Evolutionary conservation across 2,113 vertebrate species (phyloP), one percentile per base, ranked within the genome.

Genomic region (Tenrec ecaudatus): DNA sequence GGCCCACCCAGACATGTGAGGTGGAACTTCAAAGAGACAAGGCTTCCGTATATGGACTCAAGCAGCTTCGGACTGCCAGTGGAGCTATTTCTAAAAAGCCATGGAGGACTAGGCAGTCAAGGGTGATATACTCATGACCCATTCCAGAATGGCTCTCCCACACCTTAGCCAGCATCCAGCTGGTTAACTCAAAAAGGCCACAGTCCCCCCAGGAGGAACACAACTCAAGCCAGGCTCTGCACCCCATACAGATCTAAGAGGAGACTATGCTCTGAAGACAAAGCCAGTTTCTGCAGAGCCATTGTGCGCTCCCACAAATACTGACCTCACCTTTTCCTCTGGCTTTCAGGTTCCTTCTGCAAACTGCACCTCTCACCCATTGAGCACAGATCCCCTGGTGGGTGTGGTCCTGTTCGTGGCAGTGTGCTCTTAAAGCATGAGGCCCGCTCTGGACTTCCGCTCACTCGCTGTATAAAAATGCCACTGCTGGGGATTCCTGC

Each of bases 301-400:
- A 36, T 0, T 57, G 69, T 33, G 40, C 85, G 11, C 38, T 60
- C 58, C 6, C 7, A 27, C 47, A 89, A 92, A 85, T 80, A 68
- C 73, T 60, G 78, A 76, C 40, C 79, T 91, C 33, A 40, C 86
- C 36, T 82, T 78, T 96, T 88, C 29, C 27, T 92, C 90, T 94
- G 75, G 33, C 9, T 81, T 89, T 83, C 23, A 66, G 73, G 29
- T 86, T 90, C 73, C 95, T 96, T 95, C 94, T 94, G 92, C 86
- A 93, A 77, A 95, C 25, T 53, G 11, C 87, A 53, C 68, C 80
- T 77, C 47, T 66, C 75, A 92, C 77, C 77, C 58, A 33, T 66
- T 77, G 90, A 73, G 57, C 20, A 20, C 80, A 89, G 86, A 38
- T 47, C 10, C 88, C 40, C 38, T 53, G 60, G 31, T 43, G 71